Conservation (phyloP, 1,140 invertebrate genomes). For the Drosophila nebulosa region DNA sequence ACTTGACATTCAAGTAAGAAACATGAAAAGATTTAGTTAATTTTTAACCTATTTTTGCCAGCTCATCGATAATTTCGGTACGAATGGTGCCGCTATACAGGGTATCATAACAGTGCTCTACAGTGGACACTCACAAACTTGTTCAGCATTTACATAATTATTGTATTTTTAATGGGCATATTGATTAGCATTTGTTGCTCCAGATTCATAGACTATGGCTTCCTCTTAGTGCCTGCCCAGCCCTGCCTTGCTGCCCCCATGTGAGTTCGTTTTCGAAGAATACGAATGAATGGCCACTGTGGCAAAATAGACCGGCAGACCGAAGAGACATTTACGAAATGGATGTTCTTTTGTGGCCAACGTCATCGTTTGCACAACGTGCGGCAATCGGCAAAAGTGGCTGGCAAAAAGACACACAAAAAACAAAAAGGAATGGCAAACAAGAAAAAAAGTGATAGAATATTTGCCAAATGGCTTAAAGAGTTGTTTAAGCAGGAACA, state of each 20-base stretch:
- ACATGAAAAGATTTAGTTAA: too few relatives aligned
- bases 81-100: neutral
- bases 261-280: neutral
- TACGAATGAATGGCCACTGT: conserved; percentile 2
- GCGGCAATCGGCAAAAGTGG: conserved; percentile 47
- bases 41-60: too few relatives aligned
- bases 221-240: neutral
- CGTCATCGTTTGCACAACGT: conserved; percentile 60
- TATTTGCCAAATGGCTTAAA: conserved; percentile 52
- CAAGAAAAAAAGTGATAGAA: conserved; percentile 27
- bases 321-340: conserved; percentile 34
- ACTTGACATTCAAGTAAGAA: too few relatives aligned
- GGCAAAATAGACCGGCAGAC: neutral
- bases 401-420: conserved; percentile 27
- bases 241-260: neutral
- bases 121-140: neutral
- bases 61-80: too few relatives aligned
- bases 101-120: neutral
- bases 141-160: neutral
- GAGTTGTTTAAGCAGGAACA: conserved; percentile 36
- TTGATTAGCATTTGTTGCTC: neutral
- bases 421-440: conserved; percentile 7
- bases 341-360: conserved; percentile 20
- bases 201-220: neutral
- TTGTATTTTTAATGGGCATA: neutral